These are phyloP conservation scores for Noturus placidus DNA, from an alignment of 2,113 vertebrate species.

Conservation along the genomic window DNA sequence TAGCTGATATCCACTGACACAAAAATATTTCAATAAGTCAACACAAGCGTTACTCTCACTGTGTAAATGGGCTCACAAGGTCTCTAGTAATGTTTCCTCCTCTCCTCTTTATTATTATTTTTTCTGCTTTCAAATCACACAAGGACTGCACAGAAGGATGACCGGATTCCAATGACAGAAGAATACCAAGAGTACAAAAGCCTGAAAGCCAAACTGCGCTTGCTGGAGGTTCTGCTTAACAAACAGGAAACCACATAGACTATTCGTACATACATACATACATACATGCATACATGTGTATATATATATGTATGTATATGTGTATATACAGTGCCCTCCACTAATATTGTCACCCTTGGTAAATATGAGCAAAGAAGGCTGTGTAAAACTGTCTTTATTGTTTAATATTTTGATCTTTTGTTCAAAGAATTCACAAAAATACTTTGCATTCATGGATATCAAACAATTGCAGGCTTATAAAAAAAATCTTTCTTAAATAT, in stretches of 20 bases:
- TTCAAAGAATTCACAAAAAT: no score
- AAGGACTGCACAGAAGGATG: constrained; percentile 91
- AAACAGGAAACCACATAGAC: constrained; percentile 79
- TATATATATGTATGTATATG: no score
- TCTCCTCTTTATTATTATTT: constrained; percentile 10
- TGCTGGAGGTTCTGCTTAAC: constrained; percentile 93
- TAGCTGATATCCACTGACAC: constrained; percentile 46
- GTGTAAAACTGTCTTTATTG: no score
- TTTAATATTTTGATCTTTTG: no score
- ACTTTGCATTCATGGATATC: no score
- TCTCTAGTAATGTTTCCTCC: constrained; percentile 25
- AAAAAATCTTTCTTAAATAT: no score
- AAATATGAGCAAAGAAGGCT: no score
- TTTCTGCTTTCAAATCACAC: constrained; percentile 9
- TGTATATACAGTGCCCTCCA: no score
- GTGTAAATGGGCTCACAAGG: constrained; percentile 9
- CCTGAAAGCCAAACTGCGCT: constrained; percentile 89
- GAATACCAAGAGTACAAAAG: constrained; percentile 94
- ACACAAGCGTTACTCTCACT: constrained; percentile 52
- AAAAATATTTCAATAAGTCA: constrained; percentile 59
- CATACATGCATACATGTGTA: background rate
- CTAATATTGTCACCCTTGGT: no score
- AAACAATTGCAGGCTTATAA: no score
- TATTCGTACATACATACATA: background rate
- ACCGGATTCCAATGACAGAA: constrained; percentile 85